Conservation (phyloP, 1,140 invertebrate species). For the Drosophila busckii region DNA sequence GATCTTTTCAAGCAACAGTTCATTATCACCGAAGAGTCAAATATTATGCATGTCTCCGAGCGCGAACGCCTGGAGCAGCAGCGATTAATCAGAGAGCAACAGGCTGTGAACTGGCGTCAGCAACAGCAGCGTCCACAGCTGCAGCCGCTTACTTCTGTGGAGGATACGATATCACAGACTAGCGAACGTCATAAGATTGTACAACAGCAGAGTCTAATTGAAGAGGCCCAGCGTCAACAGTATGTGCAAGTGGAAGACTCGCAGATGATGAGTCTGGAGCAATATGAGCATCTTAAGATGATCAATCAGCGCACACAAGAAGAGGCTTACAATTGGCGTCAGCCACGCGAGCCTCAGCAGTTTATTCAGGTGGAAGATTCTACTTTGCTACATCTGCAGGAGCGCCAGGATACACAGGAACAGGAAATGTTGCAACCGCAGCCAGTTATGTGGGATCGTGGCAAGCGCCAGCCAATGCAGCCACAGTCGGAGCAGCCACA, state of each 20-base stretch:
- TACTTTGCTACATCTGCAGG: slow-evolving; percentile 62
- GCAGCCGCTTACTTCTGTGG: slow-evolving; percentile 61
- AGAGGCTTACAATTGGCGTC: slow-evolving; percentile 62
- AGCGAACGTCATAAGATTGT: slow-evolving; percentile 38
- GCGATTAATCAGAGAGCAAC: slow-evolving; percentile 52
- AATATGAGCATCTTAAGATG: slow-evolving; percentile 64
- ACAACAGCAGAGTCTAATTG: slow-evolving; percentile 52
- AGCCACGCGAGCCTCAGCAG: slow-evolving; percentile 52
- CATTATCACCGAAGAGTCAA: slow-evolving; percentile 70
- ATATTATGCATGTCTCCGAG: slow-evolving; percentile 62
- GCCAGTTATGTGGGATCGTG: slow-evolving; percentile 78
- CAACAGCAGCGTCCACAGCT: slow-evolving; percentile 53
- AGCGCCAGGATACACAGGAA: slow-evolving; percentile 63
- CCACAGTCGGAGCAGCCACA: slow-evolving; percentile 20
- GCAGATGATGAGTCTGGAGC: slow-evolving; percentile 63
- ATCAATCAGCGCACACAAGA: slow-evolving; percentile 55
- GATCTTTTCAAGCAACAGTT: slow-evolving; percentile 60
- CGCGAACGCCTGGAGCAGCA: slow-evolving; percentile 68
- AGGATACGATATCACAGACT: slow-evolving; percentile 72
- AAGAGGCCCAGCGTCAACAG: slow-evolving; percentile 59
- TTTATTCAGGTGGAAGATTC: slow-evolving; percentile 69
- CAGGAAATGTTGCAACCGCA: slow-evolving; percentile 56
- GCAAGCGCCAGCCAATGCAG: slow-evolving; percentile 43
- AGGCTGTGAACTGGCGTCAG: slow-evolving; percentile 69
- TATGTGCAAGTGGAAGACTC: slow-evolving; percentile 64